These are phyloP conservation scores for Latrodectus hesperus DNA, from an alignment of 2,888 invertebrate genomes.

Conservation along the genomic window DNA sequence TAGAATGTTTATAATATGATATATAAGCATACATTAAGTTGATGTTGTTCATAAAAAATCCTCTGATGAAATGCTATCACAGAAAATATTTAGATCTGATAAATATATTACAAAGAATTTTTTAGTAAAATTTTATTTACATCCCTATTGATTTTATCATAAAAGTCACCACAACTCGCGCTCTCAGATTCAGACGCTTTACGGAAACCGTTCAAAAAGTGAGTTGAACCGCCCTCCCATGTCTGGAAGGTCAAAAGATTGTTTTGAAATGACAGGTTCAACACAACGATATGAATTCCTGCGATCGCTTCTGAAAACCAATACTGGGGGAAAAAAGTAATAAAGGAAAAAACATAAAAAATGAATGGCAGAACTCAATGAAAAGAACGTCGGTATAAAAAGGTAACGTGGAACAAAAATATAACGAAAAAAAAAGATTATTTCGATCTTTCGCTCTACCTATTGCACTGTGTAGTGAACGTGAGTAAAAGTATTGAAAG, in stretches of 20 bases:
- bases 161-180: neutral
- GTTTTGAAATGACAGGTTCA: constrained; percentile 43
- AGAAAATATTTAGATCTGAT: too few species aligned
- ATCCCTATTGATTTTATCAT: neutral
- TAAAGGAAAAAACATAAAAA: constrained; percentile 4
- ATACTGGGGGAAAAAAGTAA: constrained; percentile 16
- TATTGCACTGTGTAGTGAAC: constrained; percentile 37
- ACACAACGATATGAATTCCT: constrained; percentile 33
- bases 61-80: too few species aligned
- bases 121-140: too few species aligned
- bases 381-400: constrained; percentile 4
- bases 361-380: neutral
- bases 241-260: neutral
- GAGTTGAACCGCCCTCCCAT: neutral
- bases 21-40: too few species aligned
- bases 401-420: neutral
- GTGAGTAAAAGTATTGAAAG: constrained; percentile 48
- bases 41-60: too few species aligned
- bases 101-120: too few species aligned
- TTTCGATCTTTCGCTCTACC: constrained; percentile 45
- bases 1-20: too few species aligned
- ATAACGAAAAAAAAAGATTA: constrained; percentile 18
- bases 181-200: neutral
- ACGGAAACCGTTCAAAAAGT: neutral
- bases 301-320: constrained; percentile 27